These are phyloP conservation scores for Leucophenga montana DNA, from an alignment of 2,888 invertebrate species.

Conservation along the genomic window DNA sequence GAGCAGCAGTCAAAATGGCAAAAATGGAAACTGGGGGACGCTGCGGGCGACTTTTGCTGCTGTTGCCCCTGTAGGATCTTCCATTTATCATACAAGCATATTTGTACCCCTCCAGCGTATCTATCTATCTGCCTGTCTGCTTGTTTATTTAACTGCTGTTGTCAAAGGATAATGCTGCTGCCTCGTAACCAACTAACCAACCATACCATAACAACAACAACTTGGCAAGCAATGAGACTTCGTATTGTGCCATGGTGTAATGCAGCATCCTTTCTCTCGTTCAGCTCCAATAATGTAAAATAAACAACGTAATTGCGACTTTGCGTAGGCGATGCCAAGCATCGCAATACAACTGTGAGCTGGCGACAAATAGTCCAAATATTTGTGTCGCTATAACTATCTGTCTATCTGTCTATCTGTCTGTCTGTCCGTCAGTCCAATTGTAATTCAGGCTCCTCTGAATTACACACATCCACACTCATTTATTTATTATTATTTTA, in stretches of 20 bases:
- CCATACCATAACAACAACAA: too few species aligned
- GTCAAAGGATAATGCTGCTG: conserved; percentile 25
- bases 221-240: neutral
- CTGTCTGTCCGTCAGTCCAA: conserved; percentile 35
- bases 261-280: conserved; percentile 1
- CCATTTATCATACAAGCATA: conserved; percentile 5
- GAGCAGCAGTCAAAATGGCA: conserved; percentile 9
- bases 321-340: conserved; percentile 61
- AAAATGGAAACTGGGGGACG: neutral
- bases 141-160: conserved; percentile 22
- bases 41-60: too few species aligned
- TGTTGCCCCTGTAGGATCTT: neutral
- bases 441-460: neutral
- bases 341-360: conserved; percentile 10
- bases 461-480: neutral
- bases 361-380: conserved; percentile 63
- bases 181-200: conserved; percentile 8
- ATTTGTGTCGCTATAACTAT: conserved; percentile 6
- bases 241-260: neutral
- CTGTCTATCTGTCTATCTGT: conserved; percentile 12
- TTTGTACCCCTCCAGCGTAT: conserved; percentile 7
- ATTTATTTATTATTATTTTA: conserved; percentile 11
- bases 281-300: conserved; percentile 47
- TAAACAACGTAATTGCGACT: conserved; percentile 66
- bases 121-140: conserved; percentile 13